phyloP scores from a whole-genome alignment of 2,888 invertebrate species.

The Amiota mariae region DNA sequence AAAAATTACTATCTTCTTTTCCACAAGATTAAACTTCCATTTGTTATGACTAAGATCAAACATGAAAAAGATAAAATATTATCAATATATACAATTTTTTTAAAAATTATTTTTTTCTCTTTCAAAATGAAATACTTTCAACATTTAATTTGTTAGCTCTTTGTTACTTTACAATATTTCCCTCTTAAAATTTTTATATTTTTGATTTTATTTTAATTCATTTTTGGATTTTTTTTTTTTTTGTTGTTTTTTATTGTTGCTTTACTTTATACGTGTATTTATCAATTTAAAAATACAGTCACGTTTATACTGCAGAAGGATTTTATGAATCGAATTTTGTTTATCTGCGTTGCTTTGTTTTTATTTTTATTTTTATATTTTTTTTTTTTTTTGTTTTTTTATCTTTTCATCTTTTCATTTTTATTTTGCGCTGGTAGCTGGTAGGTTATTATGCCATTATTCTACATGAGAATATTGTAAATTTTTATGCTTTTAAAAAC shows the following conservation, averaged over 20 bases:
- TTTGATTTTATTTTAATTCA: background rate
- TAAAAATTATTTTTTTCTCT: no score
- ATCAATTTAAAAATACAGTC: slow-evolving; percentile 47
- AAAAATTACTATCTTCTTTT: no score
- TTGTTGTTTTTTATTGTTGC: background rate
- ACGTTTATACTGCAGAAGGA: slow-evolving; percentile 49
- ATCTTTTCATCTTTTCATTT: background rate
- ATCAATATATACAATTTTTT: no score
- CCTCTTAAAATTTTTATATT: background rate
- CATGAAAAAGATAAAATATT: no score
- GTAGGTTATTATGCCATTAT: no score
- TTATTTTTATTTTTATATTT: background rate
- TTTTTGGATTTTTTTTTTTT: background rate
- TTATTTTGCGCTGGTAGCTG: background rate
- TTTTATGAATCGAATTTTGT: slow-evolving; percentile 35
- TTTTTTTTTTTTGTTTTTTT: slow-evolving; percentile 1
- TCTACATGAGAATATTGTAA: no score
- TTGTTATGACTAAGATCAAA: no score
- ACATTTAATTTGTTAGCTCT: no score
- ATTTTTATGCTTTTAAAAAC: no score
- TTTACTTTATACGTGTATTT: slow-evolving; percentile 4
- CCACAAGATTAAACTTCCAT: no score
- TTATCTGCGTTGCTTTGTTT: slow-evolving; percentile 1
- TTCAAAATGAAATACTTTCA: no score
- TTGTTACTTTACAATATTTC: background rate